Evolutionary conservation across 2,113 vertebrate species (phyloP).

Genomic region (Mohoua ochrocephala): DNA sequence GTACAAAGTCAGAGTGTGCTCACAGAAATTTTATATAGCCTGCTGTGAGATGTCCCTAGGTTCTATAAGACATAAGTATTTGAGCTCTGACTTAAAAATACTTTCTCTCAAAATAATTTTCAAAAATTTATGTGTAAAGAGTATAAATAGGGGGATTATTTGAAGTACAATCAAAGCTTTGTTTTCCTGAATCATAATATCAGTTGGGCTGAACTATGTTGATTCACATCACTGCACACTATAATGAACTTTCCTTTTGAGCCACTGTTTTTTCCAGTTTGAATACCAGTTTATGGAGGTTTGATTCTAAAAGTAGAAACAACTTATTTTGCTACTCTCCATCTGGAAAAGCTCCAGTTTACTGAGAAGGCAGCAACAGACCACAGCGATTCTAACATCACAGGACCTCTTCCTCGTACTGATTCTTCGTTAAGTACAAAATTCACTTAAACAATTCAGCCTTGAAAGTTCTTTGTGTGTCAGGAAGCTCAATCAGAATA

Average conservation of each 20-base stretch:
- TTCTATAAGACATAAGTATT: background rate
- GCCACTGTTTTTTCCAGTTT: background rate
- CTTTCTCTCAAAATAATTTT: background rate
- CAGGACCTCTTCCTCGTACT: background rate
- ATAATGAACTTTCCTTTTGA: constrained; percentile 4
- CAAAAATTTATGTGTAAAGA: background rate
- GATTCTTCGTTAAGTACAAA: background rate
- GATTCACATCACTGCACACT: background rate
- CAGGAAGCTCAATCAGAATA: background rate
- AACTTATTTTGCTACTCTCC: background rate
- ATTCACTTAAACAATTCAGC: background rate
- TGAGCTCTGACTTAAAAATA: background rate
- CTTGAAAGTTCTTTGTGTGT: background rate
- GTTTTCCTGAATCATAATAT: background rate
- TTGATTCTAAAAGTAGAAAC: constrained; percentile 29
- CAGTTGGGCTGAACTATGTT: background rate
- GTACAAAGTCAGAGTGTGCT: background rate
- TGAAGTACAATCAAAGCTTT: constrained; percentile 24
- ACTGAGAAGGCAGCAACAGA: background rate
- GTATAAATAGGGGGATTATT: background rate
- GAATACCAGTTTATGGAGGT: background rate
- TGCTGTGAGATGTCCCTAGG: background rate
- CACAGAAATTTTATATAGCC: background rate
- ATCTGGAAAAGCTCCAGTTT: background rate
- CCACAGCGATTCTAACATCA: background rate